phyloP scores from a whole-genome alignment of 2,113 vertebrate genomes.

The Tenebrosternarchus preto region DNA sequence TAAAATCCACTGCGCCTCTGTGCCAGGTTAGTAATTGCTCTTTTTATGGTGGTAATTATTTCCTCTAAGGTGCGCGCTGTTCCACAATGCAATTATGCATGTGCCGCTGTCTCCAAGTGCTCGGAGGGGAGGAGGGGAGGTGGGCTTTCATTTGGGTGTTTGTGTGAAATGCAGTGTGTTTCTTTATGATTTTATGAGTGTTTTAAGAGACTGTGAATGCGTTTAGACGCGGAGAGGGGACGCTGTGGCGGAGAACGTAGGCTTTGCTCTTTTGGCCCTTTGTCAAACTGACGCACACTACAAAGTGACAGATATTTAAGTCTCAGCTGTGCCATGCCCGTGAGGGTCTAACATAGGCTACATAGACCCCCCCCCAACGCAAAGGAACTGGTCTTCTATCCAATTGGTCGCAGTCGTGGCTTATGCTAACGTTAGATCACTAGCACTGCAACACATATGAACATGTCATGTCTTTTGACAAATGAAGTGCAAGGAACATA shows the following conservation, averaged over 20 bases:
- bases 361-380: too few species aligned
- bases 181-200: neutral
- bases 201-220: constrained; percentile 24
- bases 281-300: neutral
- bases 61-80: constrained; percentile 78
- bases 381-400: too few species aligned
- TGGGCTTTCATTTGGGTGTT: constrained; percentile 60
- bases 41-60: constrained; percentile 84
- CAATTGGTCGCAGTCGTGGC: too few species aligned
- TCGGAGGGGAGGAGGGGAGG: constrained; percentile 59
- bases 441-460: too few species aligned
- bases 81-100: constrained; percentile 81
- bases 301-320: neutral
- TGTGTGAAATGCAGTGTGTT: constrained; percentile 53
- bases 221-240: neutral
- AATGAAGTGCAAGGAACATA: constrained; percentile 1
- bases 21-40: constrained; percentile 82
- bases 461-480: neutral
- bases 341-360: neutral
- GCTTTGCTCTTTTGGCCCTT: neutral
- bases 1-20: constrained; percentile 73
- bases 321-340: neutral
- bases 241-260: neutral
- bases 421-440: too few species aligned
- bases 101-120: constrained; percentile 66